Evolutionary conservation across 2,113 vertebrate genomes (phyloP), one percentile per base, ranked within the genome.

Genomic region (Ceratotherium simum): DNA sequence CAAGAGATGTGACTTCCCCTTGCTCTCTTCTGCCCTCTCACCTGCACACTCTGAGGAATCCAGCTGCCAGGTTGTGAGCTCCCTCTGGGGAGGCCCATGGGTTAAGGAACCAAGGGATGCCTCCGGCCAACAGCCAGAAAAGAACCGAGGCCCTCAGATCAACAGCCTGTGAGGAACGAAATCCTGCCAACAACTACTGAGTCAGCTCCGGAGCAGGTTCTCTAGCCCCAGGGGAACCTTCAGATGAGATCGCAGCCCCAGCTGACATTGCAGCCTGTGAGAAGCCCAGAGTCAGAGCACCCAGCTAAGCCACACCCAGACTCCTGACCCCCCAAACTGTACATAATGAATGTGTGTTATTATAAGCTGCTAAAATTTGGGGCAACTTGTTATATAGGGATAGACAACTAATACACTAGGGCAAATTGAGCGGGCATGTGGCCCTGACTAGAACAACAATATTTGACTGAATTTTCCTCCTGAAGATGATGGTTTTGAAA

Each of bases 201-300:
- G 33, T 29, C 27, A 20, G 13, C 62, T 29, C 9, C 11, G 62
- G 65, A 62, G 42, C n/a, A 48, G 90, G 1, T 6, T 46, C 72
- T 60, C 42, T 27, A 27, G 46, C 20, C 46, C 20, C n/a, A 4
- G 46, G 13, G 0, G 0, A 83, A 21, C 27, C 60, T 88, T 54
- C 13, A 0, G 27, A 27, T 33, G 51, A 48, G 25, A 21, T 39
- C 2, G 0, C 5, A 33, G 60, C 29, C 62, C 42, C 16, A 10
- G 51, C 3, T 0, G 39, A 46, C 60, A 42, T 5, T 29, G 4
- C 1, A 56, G 36, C 17, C 31, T 0, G 0, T 6, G 23, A 67
- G 87, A 51, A 75, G 29, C 23, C n/a, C n/a, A n/a, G 31, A 48
- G 76, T 67, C 69, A 33, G 21, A 16, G 17, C 46, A 31, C 17